Evolutionary conservation across 1,140 invertebrate species (phyloP).

Genomic region (Luehdorfia chinensis): DNA sequence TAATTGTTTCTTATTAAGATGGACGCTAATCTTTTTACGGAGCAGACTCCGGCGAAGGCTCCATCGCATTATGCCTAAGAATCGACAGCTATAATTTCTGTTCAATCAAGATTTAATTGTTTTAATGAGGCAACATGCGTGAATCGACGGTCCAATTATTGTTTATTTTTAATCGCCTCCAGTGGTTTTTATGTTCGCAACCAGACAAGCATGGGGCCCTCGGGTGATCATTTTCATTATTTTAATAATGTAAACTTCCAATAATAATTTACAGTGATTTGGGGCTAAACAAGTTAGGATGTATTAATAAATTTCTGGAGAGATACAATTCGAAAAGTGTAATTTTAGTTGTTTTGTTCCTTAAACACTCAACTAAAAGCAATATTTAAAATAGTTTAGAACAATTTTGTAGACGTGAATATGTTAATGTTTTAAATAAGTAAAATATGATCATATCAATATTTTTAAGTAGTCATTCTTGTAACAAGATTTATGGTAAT

Average conservation of each 20-base stretch:
- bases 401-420: no score
- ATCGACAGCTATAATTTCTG: constrained; percentile 77
- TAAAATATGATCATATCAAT: no score
- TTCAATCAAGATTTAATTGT: constrained; percentile 78
- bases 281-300: constrained; percentile 52
- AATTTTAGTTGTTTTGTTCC: no score
- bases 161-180: constrained; percentile 77
- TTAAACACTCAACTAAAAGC: no score
- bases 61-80: constrained; percentile 72
- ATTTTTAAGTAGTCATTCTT: no score
- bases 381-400: no score
- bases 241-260: constrained; percentile 77
- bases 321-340: no score
- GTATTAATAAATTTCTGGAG: constrained; percentile 68
- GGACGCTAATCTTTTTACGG: constrained; percentile 72
- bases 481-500: no score
- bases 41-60: constrained; percentile 57
- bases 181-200: constrained; percentile 74
- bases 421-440: no score
- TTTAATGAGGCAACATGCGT: constrained; percentile 76
- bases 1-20: constrained; percentile 77
- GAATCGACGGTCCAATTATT: constrained; percentile 76
- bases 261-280: constrained; percentile 77
- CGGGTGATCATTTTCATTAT: constrained; percentile 75
- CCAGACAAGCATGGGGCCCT: constrained; percentile 66